phyloP scores from a whole-genome alignment of 2,797 vertebrate genomes.

The Argya squamiceps region DNA sequence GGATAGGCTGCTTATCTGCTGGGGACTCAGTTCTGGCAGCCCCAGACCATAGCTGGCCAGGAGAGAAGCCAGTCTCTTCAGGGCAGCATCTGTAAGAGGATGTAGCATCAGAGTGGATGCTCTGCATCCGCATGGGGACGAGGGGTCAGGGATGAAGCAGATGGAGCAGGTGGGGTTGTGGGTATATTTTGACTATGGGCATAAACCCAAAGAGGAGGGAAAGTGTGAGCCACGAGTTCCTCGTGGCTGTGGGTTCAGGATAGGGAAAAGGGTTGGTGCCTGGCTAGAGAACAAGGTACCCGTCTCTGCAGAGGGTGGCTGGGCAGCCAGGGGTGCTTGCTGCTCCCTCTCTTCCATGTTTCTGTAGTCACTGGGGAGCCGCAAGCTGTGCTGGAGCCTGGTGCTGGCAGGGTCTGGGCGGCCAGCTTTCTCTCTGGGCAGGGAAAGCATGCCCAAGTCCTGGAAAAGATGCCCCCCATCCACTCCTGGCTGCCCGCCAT shows the following conservation, averaged over 20 bases:
- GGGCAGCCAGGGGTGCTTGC: neutral
- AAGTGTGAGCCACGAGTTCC: rapidly evolving
- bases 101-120: neutral
- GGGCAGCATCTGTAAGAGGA: conserved; percentile 76
- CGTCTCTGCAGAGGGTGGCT: neutral
- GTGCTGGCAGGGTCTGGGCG: conserved; percentile 66
- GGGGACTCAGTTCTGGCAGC: conserved; percentile 85
- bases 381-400: conserved; percentile 58
- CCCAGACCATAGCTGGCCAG: conserved; percentile 84
- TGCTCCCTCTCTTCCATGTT: conserved; percentile 56
- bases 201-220: neutral
- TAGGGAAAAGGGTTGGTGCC: neutral
- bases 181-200: too few species aligned
- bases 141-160: rapidly evolving
- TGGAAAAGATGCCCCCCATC: conserved; percentile 83
- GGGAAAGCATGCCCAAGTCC: conserved; percentile 83
- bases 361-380: conserved; percentile 21
- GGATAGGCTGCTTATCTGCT: conserved; percentile 87
- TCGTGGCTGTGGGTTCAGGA: neutral
- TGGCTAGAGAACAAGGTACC: conserved; percentile 18
- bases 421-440: conserved; percentile 75
- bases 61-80: conserved; percentile 82
- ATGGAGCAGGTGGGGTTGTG: neutral
- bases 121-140: rapidly evolving
- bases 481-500: conserved; percentile 64